phyloP scores from a whole-genome alignment of 2,888 invertebrate genomes.

The Clostera curtula region DNA sequence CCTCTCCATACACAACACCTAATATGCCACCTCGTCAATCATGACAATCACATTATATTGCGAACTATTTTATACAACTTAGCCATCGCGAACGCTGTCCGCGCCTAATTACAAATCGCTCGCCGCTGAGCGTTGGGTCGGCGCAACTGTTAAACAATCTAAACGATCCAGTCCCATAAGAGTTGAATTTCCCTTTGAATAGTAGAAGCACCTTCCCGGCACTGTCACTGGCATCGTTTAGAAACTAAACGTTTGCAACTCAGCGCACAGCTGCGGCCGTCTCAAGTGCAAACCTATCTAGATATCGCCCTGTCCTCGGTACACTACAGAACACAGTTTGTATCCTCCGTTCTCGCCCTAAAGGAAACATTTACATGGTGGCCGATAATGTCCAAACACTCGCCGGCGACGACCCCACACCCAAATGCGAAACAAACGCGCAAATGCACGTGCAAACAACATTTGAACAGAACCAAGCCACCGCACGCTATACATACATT shows the following conservation, averaged over 20 bases:
- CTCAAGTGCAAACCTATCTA: slow-evolving; percentile 57
- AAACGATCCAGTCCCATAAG: no score
- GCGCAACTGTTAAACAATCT: no score
- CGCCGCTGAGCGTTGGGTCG: slow-evolving; percentile 11
- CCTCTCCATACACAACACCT: slow-evolving; percentile 66
- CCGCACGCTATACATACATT: slow-evolving; percentile 67
- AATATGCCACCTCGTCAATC: slow-evolving; percentile 56
- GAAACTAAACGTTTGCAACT: no score
- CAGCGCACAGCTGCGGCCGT: slow-evolving; percentile 23
- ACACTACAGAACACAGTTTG: slow-evolving; percentile 72
- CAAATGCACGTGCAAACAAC: slow-evolving; percentile 9
- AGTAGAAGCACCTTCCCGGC: no score
- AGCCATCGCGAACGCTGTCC: slow-evolving; percentile 45
- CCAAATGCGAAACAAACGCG: no score
- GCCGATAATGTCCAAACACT: slow-evolving; percentile 31
- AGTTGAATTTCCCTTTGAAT: no score
- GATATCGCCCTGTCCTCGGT: slow-evolving; percentile 63
- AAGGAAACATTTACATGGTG: slow-evolving; percentile 53
- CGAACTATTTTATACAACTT: slow-evolving; percentile 64
- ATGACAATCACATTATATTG: slow-evolving; percentile 64
- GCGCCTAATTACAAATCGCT: slow-evolving; percentile 37
- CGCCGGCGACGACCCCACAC: slow-evolving; percentile 11
- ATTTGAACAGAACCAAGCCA: slow-evolving; percentile 34
- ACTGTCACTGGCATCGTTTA: no score
- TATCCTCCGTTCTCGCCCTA: slow-evolving; percentile 61